A percentile compares a stretch with the other conserved stretches of the same genome.
These are phyloP conservation scores for Oreotrochilus melanogaster DNA, from an alignment of 2,113 vertebrate genomes.

Conservation along the genomic window DNA sequence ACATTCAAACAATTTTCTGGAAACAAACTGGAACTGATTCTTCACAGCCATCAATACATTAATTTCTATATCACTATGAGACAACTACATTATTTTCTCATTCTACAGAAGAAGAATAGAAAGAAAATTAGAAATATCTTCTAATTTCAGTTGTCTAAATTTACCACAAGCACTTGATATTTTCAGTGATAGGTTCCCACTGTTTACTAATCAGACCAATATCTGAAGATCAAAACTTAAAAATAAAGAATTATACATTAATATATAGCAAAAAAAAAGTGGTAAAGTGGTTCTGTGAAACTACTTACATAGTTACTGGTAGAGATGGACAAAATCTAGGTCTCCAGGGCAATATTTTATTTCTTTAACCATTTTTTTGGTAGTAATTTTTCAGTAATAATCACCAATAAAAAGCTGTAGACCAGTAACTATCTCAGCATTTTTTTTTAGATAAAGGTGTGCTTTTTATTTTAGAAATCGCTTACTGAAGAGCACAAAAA, in stretches of 20 bases:
- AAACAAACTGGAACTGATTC: not conserved
- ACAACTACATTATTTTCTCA: not conserved
- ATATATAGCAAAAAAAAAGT: too few relatives aligned
- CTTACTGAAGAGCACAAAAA: not conserved
- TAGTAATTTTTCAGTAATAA: not conserved
- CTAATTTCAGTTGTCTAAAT: not conserved
- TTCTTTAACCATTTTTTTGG: too few relatives aligned
- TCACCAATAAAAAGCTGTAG: not conserved
- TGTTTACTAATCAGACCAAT: not conserved
- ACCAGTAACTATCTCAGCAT: not conserved
- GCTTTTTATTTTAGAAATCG: not conserved
- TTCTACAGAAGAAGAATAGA: not conserved
- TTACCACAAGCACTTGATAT: not conserved
- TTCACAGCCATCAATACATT: not conserved
- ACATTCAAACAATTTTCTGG: not conserved
- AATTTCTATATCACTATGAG: not conserved
- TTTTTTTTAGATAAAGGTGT: not conserved
- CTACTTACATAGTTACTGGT: too few relatives aligned
- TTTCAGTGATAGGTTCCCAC: not conserved
- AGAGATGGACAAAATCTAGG: too few relatives aligned
- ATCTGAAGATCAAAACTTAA: not conserved
- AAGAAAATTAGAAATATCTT: not conserved
- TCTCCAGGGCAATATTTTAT: too few relatives aligned
- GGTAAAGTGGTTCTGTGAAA: too few relatives aligned
- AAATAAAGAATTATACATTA: too few relatives aligned